These are phyloP conservation scores for Clarias platycephalus DNA, from an alignment of 2,797 vertebrate species.

Conservation along the genomic window DNA sequence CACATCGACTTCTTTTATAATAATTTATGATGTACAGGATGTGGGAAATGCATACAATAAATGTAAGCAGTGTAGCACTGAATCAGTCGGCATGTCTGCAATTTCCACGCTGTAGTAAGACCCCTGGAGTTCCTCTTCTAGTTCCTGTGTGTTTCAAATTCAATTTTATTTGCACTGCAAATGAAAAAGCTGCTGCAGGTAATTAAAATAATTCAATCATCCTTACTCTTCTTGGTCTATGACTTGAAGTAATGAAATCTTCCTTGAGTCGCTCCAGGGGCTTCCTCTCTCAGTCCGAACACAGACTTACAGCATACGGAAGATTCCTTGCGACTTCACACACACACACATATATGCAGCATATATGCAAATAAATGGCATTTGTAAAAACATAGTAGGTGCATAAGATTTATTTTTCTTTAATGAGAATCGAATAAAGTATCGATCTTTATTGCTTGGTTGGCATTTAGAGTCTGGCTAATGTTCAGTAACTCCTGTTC, in stretches of 20 bases:
- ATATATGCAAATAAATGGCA: slow-evolving; percentile 29
- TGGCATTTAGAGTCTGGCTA: neutral
- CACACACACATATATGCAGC: slow-evolving; percentile 47
- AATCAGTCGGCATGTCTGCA: slow-evolving; percentile 7
- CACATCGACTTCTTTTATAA: neutral
- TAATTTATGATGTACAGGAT: neutral
- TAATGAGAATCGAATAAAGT: neutral
- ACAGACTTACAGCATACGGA: slow-evolving; percentile 63
- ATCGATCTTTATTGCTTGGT: neutral
- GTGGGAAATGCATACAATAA: neutral
- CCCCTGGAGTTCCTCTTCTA: slow-evolving; percentile 51
- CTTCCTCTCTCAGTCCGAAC: slow-evolving; percentile 58
- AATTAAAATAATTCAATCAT: slow-evolving; percentile 81
- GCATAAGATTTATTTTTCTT: slow-evolving; percentile 34
- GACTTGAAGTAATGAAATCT: slow-evolving; percentile 74
- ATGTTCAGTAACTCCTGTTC: neutral
- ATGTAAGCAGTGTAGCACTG: neutral
- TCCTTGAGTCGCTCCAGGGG: slow-evolving; percentile 60
- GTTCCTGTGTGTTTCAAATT: slow-evolving; percentile 67
- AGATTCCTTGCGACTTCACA: slow-evolving; percentile 66
- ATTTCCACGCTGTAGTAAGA: slow-evolving; percentile 35
- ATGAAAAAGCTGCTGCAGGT: slow-evolving; percentile 78
- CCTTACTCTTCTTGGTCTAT: slow-evolving; percentile 65
- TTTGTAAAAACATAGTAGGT: neutral
- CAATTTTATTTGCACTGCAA: slow-evolving; percentile 72